Evolutionary conservation across 2,113 vertebrate genomes (phyloP).

Genomic region (Sorex fumeus): DNA sequence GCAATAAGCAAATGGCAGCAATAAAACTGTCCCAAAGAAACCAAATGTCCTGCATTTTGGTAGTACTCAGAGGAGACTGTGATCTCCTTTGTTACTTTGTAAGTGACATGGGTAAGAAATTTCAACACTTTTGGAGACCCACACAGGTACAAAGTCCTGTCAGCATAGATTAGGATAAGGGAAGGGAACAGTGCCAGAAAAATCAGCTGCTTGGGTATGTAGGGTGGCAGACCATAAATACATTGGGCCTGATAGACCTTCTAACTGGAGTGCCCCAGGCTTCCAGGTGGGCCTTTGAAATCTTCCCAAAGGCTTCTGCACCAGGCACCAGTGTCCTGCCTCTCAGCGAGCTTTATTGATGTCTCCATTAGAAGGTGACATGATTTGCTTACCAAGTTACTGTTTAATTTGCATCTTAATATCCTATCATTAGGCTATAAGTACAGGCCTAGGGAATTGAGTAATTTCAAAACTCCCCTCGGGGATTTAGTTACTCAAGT

Average conservation of each 20-base stretch:
- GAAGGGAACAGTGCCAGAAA: not conserved
- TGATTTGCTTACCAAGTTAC: conserved; percentile 83
- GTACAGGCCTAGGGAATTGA: conserved; percentile 68
- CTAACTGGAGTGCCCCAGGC: conserved; percentile 44
- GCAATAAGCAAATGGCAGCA: not conserved
- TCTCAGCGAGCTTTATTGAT: conserved; percentile 72
- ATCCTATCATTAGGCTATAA: conserved; percentile 83
- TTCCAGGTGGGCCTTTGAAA: conserved; percentile 74
- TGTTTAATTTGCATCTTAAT: conserved; percentile 86
- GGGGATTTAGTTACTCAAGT: conserved; percentile 38
- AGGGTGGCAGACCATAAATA: conserved; percentile 17
- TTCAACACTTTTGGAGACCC: not conserved
- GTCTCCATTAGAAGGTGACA: conserved; percentile 79
- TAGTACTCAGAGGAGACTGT: fast-evolving
- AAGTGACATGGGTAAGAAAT: not conserved
- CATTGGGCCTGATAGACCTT: conserved; percentile 19
- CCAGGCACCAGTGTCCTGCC: conserved; percentile 6
- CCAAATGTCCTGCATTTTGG: not conserved
- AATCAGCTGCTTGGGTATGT: not conserved
- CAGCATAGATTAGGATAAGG: not conserved
- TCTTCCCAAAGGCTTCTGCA: not conserved
- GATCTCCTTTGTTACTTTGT: not conserved
- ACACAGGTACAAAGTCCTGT: not conserved
- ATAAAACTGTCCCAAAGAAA: not conserved
- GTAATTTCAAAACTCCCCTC: conserved; percentile 75